Percentiles rank a stretch among this genome's conserved stretches.
These are phyloP conservation scores for Tolmerus cingulatus DNA, from an alignment of 2,888 invertebrate species.

Conservation along the genomic window DNA sequence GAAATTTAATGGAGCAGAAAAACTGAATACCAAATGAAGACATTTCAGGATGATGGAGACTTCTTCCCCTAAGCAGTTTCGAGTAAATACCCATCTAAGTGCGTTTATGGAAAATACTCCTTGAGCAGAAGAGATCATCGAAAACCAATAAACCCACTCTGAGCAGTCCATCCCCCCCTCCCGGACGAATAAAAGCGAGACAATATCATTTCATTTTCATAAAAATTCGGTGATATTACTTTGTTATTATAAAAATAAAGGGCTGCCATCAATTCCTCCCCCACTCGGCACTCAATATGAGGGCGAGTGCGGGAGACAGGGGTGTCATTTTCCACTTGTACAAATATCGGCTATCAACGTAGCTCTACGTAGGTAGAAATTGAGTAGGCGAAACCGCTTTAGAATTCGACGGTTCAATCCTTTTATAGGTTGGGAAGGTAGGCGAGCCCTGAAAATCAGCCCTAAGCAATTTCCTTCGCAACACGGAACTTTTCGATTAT, in stretches of 20 bases:
- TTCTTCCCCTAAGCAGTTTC: neutral
- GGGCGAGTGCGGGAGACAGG: neutral
- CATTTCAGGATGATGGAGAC: neutral
- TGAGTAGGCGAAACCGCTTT: slow-evolving; percentile 26
- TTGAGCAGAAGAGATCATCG: slow-evolving; percentile 40
- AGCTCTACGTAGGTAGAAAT: neutral
- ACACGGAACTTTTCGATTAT: neutral
- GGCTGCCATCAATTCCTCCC: slow-evolving; percentile 23
- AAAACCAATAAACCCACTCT: slow-evolving; percentile 45
- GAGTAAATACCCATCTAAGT: neutral
- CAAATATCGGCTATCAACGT: slow-evolving; percentile 13
- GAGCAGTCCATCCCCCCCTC: neutral
- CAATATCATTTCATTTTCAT: slow-evolving; percentile 48
- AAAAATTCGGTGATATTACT: slow-evolving; percentile 44
- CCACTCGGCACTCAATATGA: neutral
- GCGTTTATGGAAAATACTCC: slow-evolving; percentile 6
- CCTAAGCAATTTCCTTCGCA: neutral
- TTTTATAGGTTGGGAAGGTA: slow-evolving; percentile 6
- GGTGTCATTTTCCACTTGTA: slow-evolving; percentile 25
- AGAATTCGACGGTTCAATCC: slow-evolving; percentile 1
- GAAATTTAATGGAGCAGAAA: neutral
- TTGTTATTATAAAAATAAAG: slow-evolving; percentile 42
- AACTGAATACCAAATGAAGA: slow-evolving; percentile 7
- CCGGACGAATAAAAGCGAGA: slow-evolving; percentile 9
- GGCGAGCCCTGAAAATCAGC: neutral